Percentiles rank a stretch among this genome's conserved stretches.
phyloP scores from a whole-genome alignment of 2,113 vertebrate species.

The Alces alces region DNA sequence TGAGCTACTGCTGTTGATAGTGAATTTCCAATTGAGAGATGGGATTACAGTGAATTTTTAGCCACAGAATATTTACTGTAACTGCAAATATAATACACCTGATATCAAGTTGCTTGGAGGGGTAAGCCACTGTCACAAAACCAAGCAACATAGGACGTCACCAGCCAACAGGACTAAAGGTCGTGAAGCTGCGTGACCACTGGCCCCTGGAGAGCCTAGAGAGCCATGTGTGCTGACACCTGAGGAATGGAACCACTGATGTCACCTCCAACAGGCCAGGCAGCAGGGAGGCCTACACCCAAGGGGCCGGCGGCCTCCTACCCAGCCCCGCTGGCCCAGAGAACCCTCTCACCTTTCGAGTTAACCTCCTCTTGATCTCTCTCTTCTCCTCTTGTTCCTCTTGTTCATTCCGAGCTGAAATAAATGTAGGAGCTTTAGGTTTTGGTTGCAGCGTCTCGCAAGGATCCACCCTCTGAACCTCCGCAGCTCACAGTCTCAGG shows the following conservation, averaged over 20 bases:
- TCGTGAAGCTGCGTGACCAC: not conserved
- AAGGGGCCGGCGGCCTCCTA: not conserved
- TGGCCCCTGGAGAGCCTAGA: not conserved
- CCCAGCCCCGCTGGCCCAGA: not conserved
- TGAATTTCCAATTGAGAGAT: not conserved
- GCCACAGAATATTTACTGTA: not conserved
- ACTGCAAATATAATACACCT: not conserved
- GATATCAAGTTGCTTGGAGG: not conserved
- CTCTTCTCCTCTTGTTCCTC: constrained; percentile 98
- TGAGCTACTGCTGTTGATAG: not conserved
- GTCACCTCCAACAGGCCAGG: fast-evolving
- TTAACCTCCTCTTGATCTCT: constrained; percentile 94
- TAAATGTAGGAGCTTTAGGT: constrained; percentile 66
- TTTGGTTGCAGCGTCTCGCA: fast-evolving
- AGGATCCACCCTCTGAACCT: not conserved
- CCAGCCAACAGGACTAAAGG: not conserved
- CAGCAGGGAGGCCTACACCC: not conserved
- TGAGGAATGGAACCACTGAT: fast-evolving
- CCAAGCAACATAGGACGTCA: not conserved
- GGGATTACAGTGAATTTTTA: not conserved
- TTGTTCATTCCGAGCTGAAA: constrained; percentile 95
- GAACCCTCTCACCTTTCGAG: constrained; percentile 90
- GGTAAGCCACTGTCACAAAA: not conserved
- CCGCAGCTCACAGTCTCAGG: not conserved
- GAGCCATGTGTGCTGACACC: not conserved